Base-by-base conservation (phyloP, 2,113 vertebrate genomes). In the Malurus melanocephalus region DNA sequence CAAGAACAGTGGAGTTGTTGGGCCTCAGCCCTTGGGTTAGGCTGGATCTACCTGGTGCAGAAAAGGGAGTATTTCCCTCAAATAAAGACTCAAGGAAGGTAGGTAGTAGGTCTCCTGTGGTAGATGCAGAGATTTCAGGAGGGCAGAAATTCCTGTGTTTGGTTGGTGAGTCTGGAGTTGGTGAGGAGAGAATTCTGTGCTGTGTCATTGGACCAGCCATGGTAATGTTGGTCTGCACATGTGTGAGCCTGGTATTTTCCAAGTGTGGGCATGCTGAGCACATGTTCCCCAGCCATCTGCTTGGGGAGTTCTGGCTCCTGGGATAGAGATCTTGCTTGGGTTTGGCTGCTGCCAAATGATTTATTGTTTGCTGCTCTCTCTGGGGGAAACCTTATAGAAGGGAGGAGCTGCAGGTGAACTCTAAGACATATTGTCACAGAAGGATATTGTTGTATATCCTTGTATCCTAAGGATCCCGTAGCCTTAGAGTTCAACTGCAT, bases 391-490 rank as follows among this genome's bases (percentile, higher is more conserved):
- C 23, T 32, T 49, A 18, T 28, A 43, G 43, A 62, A 56, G 33
- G 48, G 28, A 14, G 20, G 51, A 56, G 53, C 30, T 91, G 6
- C 33, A 49, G 76, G 60, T 77, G 57, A 40, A 9, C 65, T 67
- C 33, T 27, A 42, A 61, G 73, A 30, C 28, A 9, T 20, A 4
- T 14, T 55, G 46, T 65, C 35, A 6, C 38, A 51, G 32, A 60
- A 16, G 0, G 0, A 1, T n/a, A 19, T 17, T 49, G n/a, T 83
- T 85, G 22, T 1, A 1, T 11, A 7, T 46, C 33, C 22, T 46
- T 24, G 35, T 8, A 30, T 90, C 33, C 62, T 53, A 7, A 65
- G 22, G 49, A 49, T 79, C n/a, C 79, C 45, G 7, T 19, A 72
- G 21, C 40, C n/a, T 43, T 27, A 5, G n/a, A 56, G 11, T 67